Evolutionary conservation across 2,113 vertebrate genomes (phyloP).

Genomic region (Corapipo altera): DNA sequence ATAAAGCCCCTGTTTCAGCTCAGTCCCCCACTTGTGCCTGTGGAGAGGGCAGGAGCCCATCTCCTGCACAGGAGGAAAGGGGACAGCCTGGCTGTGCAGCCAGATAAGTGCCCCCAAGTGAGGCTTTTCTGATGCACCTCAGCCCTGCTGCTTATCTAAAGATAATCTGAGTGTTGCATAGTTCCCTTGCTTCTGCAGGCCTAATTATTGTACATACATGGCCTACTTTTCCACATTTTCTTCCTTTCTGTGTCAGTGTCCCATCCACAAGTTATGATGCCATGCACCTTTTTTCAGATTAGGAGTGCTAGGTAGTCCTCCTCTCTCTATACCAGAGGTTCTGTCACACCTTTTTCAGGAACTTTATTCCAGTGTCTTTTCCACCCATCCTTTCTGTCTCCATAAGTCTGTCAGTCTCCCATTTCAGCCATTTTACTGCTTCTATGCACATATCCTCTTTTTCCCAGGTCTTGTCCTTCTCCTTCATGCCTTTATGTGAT

Average conservation of each 20-base stretch:
- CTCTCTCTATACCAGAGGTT: not conserved
- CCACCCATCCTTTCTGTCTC: not conserved
- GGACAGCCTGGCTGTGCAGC: not conserved
- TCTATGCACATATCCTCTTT: not conserved
- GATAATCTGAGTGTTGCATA: not conserved
- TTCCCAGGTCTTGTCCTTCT: not conserved
- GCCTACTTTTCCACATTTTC: not conserved
- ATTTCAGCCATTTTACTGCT: not conserved
- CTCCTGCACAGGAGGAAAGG: not conserved
- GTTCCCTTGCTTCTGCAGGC: not conserved
- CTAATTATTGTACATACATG: not conserved
- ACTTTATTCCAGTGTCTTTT: not conserved
- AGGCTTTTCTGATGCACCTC: not conserved
- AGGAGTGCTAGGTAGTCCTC: not conserved
- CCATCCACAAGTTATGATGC: rapidly evolving
- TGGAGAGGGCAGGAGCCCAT: not conserved
- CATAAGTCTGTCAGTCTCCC: not conserved
- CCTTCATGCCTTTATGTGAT: not conserved
- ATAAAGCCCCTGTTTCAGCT: not conserved
- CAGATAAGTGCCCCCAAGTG: not conserved
- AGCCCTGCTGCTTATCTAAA: not conserved
- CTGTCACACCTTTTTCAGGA: not conserved
- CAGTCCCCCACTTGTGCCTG: rapidly evolving
- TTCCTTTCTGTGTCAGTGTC: not conserved
- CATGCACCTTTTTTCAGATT: not conserved